Evolutionary conservation across 2,888 invertebrate genomes (phyloP).

Genomic region (Cyrtodaria siliqua): DNA sequence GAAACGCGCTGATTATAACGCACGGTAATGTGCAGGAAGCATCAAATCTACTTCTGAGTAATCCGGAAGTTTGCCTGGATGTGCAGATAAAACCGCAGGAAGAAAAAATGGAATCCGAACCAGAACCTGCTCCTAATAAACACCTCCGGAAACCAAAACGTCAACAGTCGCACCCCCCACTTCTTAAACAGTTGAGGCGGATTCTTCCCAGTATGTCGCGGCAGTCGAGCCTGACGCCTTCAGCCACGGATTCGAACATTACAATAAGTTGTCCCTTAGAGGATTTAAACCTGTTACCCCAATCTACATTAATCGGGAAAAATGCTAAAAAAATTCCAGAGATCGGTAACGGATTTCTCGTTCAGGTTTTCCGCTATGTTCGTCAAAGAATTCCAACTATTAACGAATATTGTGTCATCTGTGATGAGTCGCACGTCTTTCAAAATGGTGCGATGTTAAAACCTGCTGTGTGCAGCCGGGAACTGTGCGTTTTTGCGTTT

Average conservation of each 20-base stretch:
- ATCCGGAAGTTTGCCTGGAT: constrained; percentile 53
- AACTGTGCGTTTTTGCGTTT: constrained; percentile 83
- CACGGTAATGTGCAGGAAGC: constrained; percentile 74
- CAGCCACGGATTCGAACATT: constrained; percentile 44
- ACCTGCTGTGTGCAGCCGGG: constrained; percentile 82
- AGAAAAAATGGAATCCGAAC: constrained; percentile 11
- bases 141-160: constrained; percentile 28
- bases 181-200: constrained; percentile 54
- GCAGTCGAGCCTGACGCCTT: constrained; percentile 49
- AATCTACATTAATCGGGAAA: constrained; percentile 69
- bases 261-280: constrained; percentile 25
- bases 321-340: constrained; percentile 74
- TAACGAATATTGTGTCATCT: constrained; percentile 83
- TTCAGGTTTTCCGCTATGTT: constrained; percentile 78
- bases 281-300: constrained; percentile 67
- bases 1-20: constrained; percentile 75
- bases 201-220: constrained; percentile 53
- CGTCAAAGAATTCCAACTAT: constrained; percentile 79
- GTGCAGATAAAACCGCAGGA: background rate
- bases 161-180: constrained; percentile 64
- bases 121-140: background rate
- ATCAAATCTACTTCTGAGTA: constrained; percentile 67
- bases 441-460: constrained; percentile 84
- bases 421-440: constrained; percentile 83
- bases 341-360: constrained; percentile 60